phyloP scores from a whole-genome alignment of 1,140 invertebrate species.

The Marisa cornuarietis region DNA sequence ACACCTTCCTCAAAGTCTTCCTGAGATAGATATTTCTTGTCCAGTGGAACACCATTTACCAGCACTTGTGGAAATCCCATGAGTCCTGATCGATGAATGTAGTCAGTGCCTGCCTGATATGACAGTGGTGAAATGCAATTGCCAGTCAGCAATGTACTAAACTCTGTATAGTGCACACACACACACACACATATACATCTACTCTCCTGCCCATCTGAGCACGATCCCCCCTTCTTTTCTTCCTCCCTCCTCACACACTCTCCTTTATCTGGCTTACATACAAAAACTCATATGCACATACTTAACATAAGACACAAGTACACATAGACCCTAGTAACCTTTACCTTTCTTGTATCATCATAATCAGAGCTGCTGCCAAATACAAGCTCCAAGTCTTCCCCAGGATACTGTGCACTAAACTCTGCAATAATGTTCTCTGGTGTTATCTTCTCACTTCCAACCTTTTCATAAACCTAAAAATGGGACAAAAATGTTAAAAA shows the following conservation, averaged over 20 bases:
- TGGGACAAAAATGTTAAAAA: background rate
- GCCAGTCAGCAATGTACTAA: too few species aligned
- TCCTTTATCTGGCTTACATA: too few species aligned
- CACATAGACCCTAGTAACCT: background rate
- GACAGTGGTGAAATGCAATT: slow-evolving; percentile 20
- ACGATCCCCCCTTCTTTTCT: too few species aligned
- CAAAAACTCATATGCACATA: too few species aligned
- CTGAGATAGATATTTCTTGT: slow-evolving; percentile 70
- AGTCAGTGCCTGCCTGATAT: slow-evolving; percentile 80
- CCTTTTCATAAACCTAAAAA: slow-evolving; percentile 63
- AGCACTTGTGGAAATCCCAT: slow-evolving; percentile 74
- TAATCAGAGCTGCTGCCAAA: slow-evolving; percentile 86
- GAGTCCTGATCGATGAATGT: slow-evolving; percentile 84
- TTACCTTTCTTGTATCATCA: slow-evolving; percentile 80
- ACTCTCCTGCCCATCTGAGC: too few species aligned
- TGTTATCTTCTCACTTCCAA: slow-evolving; percentile 67
- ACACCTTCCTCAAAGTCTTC: slow-evolving; percentile 89
- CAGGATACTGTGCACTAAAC: slow-evolving; percentile 75
- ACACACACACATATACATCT: too few species aligned
- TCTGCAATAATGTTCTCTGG: slow-evolving; percentile 77
- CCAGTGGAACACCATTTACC: slow-evolving; percentile 91
- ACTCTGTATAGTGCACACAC: too few species aligned
- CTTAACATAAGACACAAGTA: too few species aligned
- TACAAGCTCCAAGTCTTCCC: slow-evolving; percentile 80
- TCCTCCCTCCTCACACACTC: too few species aligned